Percentiles rank a stretch among this genome's conserved stretches.
Conservation (phyloP, 2,113 vertebrate species). For the Plestiodon gilberti region DNA sequence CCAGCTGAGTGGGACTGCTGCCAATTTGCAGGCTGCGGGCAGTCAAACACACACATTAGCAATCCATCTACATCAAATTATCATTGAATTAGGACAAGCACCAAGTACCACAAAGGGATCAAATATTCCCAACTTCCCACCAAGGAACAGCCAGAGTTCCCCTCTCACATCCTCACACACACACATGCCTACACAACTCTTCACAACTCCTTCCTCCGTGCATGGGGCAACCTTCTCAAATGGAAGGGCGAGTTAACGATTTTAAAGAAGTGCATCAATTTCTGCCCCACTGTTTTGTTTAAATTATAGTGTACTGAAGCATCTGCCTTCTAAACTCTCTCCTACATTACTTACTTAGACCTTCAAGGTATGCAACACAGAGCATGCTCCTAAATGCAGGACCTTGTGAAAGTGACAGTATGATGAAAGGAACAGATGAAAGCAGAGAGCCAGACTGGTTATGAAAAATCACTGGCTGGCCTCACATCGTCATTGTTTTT, state of each 20-base stretch:
- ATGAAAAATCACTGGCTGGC: slow-evolving; percentile 29
- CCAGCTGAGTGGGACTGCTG: not conserved
- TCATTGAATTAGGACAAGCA: not conserved
- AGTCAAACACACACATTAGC: not conserved
- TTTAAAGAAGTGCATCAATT: not conserved
- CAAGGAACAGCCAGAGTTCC: no score
- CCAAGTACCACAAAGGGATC: not conserved
- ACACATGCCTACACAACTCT: not conserved
- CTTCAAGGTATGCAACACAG: slow-evolving; percentile 13
- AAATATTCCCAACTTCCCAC: not conserved
- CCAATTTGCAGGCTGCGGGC: not conserved
- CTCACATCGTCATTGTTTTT: slow-evolving; percentile 26
- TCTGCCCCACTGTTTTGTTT: not conserved
- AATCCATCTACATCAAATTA: slow-evolving; percentile 10
- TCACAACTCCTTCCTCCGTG: not conserved
- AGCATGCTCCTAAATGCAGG: slow-evolving; percentile 25
- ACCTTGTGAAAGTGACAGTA: not conserved
- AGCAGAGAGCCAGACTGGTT: slow-evolving; percentile 2
- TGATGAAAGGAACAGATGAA: not conserved
- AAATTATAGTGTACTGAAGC: not conserved
- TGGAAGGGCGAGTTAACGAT: slow-evolving; percentile 1
- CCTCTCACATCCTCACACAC: not conserved
- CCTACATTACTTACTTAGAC: slow-evolving; percentile 6
- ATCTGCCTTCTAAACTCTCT: not conserved
- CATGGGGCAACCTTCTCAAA: not conserved